Evolutionary conservation across 1,140 invertebrate genomes (phyloP).

Genomic region (Doryteuthis pealeii): DNA sequence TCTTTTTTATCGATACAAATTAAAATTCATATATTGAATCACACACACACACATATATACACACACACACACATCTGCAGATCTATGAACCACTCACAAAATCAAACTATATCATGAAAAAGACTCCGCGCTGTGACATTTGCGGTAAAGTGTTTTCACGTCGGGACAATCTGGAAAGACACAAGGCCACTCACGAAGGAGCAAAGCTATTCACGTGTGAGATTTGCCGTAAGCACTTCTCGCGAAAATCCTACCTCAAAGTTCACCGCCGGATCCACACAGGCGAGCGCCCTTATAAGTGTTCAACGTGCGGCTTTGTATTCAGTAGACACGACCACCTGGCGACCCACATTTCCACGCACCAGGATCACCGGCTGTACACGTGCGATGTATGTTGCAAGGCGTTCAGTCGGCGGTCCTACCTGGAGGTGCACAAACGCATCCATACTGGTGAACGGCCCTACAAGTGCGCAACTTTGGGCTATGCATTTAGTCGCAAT

Average conservation of each 20-base stretch:
- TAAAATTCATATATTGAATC: too few species aligned
- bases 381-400: constrained; percentile 46
- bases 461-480: constrained; percentile 50
- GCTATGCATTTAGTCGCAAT: constrained; percentile 11
- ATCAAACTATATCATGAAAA: not conserved
- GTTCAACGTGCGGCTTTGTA: constrained; percentile 10
- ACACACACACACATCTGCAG: too few species aligned
- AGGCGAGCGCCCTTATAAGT: not conserved
- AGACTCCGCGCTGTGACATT: constrained; percentile 16
- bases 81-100: too few species aligned
- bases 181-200: constrained; percentile 21
- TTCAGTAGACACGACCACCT: constrained; percentile 19
- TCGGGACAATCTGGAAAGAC: constrained; percentile 19
- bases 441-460: constrained; percentile 60
- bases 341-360: constrained; percentile 53
- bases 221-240: constrained; percentile 25
- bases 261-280: constrained; percentile 20
- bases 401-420: constrained; percentile 58
- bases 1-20: too few species aligned
- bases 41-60: too few species aligned
- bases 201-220: constrained; percentile 17
- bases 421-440: constrained; percentile 57
- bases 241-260: constrained; percentile 19
- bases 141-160: constrained; percentile 26
- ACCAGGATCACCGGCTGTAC: constrained; percentile 31